Conservation (phyloP, 2,888 invertebrate species). For the Pachycephus smyrnensis region DNA sequence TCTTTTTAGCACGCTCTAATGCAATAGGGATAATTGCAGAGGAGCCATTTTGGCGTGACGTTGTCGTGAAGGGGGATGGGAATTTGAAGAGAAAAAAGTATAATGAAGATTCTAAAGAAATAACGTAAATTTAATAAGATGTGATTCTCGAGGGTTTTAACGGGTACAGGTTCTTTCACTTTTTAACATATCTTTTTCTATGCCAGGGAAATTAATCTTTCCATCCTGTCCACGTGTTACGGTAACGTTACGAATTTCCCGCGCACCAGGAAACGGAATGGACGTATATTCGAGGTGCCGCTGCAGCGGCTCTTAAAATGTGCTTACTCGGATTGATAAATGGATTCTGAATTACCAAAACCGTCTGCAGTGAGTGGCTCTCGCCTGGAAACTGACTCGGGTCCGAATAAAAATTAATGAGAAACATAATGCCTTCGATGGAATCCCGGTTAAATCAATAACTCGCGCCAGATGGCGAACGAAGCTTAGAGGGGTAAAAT, state of each 20-base stretch:
- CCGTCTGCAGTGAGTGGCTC: neutral
- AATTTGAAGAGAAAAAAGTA: neutral
- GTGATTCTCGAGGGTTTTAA: neutral
- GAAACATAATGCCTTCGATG: conserved; percentile 3
- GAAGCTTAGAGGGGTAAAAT: neutral
- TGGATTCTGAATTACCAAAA: conserved; percentile 3
- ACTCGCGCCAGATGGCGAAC: neutral
- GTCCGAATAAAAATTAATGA: conserved; percentile 4
- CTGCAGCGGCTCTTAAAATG: neutral
- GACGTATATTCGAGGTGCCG: neutral
- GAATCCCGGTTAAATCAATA: neutral
- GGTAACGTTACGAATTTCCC: neutral
- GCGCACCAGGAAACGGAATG: neutral
- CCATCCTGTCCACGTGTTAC: neutral
- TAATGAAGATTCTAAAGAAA: neutral
- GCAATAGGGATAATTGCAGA: neutral
- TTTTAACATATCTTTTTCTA: neutral
- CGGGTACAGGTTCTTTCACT: neutral
- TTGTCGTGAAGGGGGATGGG: neutral
- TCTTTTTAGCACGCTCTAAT: neutral
- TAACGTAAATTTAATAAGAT: neutral
- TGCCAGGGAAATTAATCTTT: neutral
- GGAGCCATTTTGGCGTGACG: neutral
- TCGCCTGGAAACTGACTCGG: neutral
- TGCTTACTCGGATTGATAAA: conserved; percentile 1